These are phyloP conservation scores for Thomomys bottae DNA, from an alignment of 2,113 vertebrate species.

Conservation along the genomic window DNA sequence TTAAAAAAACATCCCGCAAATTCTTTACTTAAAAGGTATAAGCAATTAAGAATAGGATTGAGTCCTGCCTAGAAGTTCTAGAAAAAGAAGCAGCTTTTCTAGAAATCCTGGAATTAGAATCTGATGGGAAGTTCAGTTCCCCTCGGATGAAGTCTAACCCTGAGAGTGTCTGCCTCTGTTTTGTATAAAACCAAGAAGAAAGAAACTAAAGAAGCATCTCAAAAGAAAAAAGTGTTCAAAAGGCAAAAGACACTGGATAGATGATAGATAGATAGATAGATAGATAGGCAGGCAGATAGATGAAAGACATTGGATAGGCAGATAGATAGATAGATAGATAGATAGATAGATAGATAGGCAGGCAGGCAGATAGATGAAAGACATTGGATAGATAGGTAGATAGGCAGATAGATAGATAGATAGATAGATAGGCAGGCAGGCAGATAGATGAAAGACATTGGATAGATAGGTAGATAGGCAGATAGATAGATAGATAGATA, in stretches of 20 bases:
- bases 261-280: not conserved
- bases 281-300: no score
- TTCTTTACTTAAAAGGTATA: slow-evolving; percentile 39
- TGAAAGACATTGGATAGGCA: not conserved
- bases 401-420: not conserved
- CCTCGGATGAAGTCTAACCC: not conserved
- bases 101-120: not conserved
- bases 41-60: not conserved
- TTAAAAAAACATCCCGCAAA: not conserved
- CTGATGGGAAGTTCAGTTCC: not conserved
- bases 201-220: not conserved
- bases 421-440: no score
- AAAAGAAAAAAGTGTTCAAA: not conserved
- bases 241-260: not conserved
- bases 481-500: not conserved
- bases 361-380: no score
- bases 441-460: no score
- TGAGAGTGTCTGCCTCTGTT: not conserved
- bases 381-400: no score
- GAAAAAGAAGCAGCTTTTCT: not conserved
- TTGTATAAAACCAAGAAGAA: not conserved
- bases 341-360: not conserved
- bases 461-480: not conserved
- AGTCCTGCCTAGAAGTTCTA: not conserved
- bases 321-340: no score